phyloP scores from a whole-genome alignment of 1,140 invertebrate genomes.

The Halesus radiatus region DNA sequence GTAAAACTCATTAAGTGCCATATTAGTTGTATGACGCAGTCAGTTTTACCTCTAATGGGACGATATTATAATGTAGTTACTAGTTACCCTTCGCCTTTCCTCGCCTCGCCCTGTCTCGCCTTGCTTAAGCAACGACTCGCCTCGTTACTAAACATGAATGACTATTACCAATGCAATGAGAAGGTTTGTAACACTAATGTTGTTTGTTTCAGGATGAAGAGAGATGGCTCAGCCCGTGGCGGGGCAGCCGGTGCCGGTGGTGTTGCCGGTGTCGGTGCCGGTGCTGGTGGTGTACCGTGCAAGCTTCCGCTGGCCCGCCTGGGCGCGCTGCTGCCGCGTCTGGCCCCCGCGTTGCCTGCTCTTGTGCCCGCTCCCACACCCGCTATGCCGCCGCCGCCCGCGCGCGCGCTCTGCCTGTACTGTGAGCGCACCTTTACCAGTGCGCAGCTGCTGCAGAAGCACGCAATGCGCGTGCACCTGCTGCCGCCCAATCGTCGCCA shows the following conservation, averaged over 20 bases:
- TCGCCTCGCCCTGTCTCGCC: no score
- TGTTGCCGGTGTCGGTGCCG: not conserved
- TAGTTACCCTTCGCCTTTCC: no score
- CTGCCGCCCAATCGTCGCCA: conserved; percentile 61
- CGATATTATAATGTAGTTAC: no score
- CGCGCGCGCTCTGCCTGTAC: conserved; percentile 70
- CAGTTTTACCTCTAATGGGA: no score
- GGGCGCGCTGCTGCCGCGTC: not conserved
- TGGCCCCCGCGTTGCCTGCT: conserved; percentile 62
- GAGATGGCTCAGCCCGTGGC: not conserved
- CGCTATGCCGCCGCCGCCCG: conserved; percentile 29
- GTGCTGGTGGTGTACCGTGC: not conserved
- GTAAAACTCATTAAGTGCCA: no score
- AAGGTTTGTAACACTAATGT: no score
- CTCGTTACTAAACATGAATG: no score
- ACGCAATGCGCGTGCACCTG: conserved; percentile 71
- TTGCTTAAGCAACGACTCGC: no score
- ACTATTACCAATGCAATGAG: no score
- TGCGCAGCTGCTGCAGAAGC: conserved; percentile 71
- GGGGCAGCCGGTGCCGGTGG: not conserved
- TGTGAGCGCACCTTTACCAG: conserved; percentile 75
- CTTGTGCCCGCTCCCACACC: conserved; percentile 45
- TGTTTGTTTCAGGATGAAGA: conserved; percentile 24
- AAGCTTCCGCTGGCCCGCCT: conserved; percentile 18
- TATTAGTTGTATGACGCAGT: no score